These are phyloP conservation scores for Carassius carassius DNA, from an alignment of 2,113 vertebrate species.

Conservation along the genomic window DNA sequence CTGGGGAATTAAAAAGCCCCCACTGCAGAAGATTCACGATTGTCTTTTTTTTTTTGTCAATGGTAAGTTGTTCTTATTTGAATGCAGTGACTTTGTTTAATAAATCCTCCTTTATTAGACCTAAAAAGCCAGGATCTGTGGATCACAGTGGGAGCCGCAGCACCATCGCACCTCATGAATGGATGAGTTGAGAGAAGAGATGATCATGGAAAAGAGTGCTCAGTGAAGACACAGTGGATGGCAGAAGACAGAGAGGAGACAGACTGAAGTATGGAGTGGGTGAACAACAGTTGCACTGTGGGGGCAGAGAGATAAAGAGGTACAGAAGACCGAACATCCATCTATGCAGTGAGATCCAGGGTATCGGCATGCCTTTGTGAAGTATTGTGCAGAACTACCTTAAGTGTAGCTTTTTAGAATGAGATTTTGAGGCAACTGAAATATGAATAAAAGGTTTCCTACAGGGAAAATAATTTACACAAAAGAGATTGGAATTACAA, in stretches of 20 bases:
- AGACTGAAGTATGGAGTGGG: neutral
- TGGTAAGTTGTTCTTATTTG: conserved; percentile 32
- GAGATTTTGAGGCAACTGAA: neutral
- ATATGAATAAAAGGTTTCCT: neutral
- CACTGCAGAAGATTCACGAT: conserved; percentile 22
- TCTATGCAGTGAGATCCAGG: conserved; percentile 38
- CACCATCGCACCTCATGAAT: conserved; percentile 54
- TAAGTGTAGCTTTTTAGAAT: neutral
- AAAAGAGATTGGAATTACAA: neutral
- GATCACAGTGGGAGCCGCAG: conserved; percentile 24
- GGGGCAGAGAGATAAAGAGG: neutral
- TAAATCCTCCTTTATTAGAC: conserved; percentile 41
- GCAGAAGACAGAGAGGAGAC: neutral
- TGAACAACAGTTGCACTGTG: neutral
- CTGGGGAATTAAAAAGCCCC: neutral
- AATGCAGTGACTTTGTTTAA: neutral
- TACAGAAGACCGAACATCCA: conserved; percentile 25
- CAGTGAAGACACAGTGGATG: conserved; percentile 14
- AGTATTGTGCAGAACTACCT: neutral
- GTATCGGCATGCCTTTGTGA: neutral
- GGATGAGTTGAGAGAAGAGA: conserved; percentile 48
- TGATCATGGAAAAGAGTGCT: neutral
- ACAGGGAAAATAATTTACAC: neutral
- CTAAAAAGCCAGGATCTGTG: conserved; percentile 12
- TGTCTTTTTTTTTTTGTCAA: neutral